phyloP scores from a whole-genome alignment of 1,140 invertebrate species.

The Pemphigus obesinymphae region DNA sequence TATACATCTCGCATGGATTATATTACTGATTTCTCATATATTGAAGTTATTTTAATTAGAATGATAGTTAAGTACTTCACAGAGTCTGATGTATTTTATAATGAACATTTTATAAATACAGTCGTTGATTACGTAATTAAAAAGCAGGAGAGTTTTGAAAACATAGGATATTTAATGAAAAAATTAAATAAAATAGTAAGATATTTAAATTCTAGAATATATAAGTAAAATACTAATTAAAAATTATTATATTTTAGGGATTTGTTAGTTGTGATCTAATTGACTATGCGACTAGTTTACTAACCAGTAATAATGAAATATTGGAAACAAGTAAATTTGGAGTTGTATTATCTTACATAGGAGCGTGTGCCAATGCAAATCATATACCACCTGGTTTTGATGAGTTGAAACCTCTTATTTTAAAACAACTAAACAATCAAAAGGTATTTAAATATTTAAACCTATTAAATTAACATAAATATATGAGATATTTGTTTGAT shows the following conservation, averaged over 20 bases:
- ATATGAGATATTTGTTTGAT: too few relatives aligned
- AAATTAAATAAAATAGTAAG: constrained; percentile 32
- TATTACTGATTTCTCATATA: constrained; percentile 46
- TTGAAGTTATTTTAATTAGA: constrained; percentile 53
- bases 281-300: not conserved
- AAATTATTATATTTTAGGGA: not conserved
- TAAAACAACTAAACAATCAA: constrained; percentile 50
- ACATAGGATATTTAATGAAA: not conserved
- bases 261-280: not conserved
- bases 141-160: constrained; percentile 46
- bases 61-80: constrained; percentile 51
- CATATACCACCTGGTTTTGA: constrained; percentile 58
- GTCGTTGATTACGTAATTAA: constrained; percentile 55
- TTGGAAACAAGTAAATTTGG: constrained; percentile 48
- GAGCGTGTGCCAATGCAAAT: constrained; percentile 55
- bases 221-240: not conserved
- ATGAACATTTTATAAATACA: constrained; percentile 56
- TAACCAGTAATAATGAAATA: not conserved
- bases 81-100: constrained; percentile 56
- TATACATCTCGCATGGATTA: constrained; percentile 51
- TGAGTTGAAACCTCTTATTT: constrained; percentile 51
- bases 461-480: too few relatives aligned
- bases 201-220: not conserved
- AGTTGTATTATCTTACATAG: constrained; percentile 53
- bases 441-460: constrained; percentile 23